These are phyloP conservation scores for Ictalurus punctatus DNA, from an alignment of 2,113 vertebrate genomes.

Conservation along the genomic window DNA sequence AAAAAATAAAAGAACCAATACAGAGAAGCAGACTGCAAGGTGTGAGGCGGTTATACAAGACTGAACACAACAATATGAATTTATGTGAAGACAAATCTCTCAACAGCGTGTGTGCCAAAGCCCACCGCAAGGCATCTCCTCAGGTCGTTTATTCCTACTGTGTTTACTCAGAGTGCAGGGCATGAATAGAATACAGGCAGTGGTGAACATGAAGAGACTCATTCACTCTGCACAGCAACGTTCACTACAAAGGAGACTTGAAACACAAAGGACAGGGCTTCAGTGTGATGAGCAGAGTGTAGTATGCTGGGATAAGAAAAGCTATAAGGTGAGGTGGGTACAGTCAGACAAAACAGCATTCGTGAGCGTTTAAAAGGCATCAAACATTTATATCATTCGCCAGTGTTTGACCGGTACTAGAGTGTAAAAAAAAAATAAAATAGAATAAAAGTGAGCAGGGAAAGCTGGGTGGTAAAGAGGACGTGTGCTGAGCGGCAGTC, in stretches of 20 bases:
- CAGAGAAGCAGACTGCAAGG: neutral
- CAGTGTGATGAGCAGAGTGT: slow-evolving; percentile 4
- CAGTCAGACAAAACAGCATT: slow-evolving; percentile 14
- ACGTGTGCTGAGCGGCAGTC: neutral
- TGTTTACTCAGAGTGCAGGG: slow-evolving; percentile 7
- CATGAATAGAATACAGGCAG: slow-evolving; percentile 9
- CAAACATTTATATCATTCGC: neutral
- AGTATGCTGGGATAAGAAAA: neutral
- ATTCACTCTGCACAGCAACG: slow-evolving; percentile 5
- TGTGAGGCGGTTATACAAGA: neutral
- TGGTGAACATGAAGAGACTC: slow-evolving; percentile 13
- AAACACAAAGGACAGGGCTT: slow-evolving; percentile 20
- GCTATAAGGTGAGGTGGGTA: neutral
- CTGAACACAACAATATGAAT: slow-evolving; percentile 10
- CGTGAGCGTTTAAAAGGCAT: neutral
- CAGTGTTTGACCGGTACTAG: slow-evolving; percentile 9
- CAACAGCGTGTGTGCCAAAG: slow-evolving; percentile 4
- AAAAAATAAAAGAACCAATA: neutral
- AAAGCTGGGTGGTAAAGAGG: neutral
- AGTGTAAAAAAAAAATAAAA: neutral
- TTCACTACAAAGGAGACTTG: neutral
- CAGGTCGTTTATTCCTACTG: neutral
- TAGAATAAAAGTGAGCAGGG: no score
- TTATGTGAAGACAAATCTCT: neutral
- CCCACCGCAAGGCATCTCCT: slow-evolving; percentile 13